Percentiles rank a stretch among this genome's conserved stretches.
Conservation (phyloP, 2,797 vertebrate species). For the Ctenosaura bakeri region DNA sequence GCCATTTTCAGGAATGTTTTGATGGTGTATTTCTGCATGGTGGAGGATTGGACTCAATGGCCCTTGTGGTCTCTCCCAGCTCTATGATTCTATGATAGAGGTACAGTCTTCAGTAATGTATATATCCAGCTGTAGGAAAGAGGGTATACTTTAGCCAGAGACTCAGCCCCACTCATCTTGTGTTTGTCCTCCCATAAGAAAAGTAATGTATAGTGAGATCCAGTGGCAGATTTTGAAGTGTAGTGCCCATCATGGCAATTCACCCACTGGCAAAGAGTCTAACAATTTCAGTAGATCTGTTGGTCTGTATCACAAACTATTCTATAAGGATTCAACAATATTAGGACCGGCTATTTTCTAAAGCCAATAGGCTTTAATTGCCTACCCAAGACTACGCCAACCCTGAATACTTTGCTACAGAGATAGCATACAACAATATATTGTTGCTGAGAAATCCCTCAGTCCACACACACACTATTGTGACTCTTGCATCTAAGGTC, state of each 20-base stretch:
- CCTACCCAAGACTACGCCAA: not conserved
- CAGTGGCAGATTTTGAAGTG: not conserved
- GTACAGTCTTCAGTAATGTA: not conserved
- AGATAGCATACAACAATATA: not conserved
- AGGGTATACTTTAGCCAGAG: not conserved
- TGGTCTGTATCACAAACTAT: not conserved
- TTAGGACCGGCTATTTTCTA: not conserved
- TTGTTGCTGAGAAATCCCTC: not conserved
- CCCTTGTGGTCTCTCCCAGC: too few relatives aligned
- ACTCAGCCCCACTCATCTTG: not conserved
- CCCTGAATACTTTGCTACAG: not conserved
- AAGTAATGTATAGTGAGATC: not conserved
- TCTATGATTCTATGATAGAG: too few relatives aligned
- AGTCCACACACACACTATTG: not conserved
- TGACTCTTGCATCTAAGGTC: too few relatives aligned
- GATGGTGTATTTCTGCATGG: too few relatives aligned
- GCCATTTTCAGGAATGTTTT: too few relatives aligned
- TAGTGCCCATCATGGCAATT: not conserved
- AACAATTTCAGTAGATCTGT: not conserved
- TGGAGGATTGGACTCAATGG: too few relatives aligned
- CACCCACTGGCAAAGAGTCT: not conserved
- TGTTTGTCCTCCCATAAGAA: not conserved
- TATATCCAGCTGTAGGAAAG: too few relatives aligned
- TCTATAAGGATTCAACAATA: not conserved
- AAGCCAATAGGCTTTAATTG: not conserved